These are phyloP conservation scores for Perccottus glenii DNA, from an alignment of 2,113 vertebrate species.

Conservation along the genomic window DNA sequence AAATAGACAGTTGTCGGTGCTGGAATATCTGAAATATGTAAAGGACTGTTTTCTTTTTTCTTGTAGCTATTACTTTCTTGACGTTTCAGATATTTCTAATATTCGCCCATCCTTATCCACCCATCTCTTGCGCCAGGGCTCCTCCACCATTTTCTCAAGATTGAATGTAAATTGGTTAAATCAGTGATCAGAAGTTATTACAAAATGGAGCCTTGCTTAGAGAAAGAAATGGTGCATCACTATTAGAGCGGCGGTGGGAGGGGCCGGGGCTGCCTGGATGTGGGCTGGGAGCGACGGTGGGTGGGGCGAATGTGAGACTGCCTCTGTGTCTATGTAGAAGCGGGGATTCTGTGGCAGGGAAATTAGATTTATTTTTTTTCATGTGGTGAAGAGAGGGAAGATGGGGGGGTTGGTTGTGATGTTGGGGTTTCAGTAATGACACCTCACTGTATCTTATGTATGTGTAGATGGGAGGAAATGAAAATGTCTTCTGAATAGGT, in stretches of 20 bases:
- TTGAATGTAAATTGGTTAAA: conserved; percentile 80
- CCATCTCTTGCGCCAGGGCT: conserved; percentile 61
- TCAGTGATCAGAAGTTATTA: conserved; percentile 83
- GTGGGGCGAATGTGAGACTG: conserved; percentile 41
- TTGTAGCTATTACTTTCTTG: conserved; percentile 30
- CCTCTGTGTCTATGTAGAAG: conserved; percentile 29
- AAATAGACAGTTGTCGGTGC: no score
- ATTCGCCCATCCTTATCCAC: conserved; percentile 13
- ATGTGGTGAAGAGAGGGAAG: conserved; percentile 59
- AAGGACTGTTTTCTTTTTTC: neutral
- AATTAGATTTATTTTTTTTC: conserved; percentile 82
- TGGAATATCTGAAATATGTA: conserved; percentile 19
- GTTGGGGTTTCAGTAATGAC: conserved; percentile 64
- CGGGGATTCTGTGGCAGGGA: conserved; percentile 72
- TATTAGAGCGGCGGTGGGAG: conserved; percentile 64
- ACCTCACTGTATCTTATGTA: conserved; percentile 70
- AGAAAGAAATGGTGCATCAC: conserved; percentile 76
- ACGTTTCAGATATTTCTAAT: conserved; percentile 66
- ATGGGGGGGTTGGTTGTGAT: conserved; percentile 38
- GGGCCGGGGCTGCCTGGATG: conserved; percentile 62
- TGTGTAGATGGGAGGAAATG: conserved; percentile 67
- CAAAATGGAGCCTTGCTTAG: conserved; percentile 79
- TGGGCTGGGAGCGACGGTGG: conserved; percentile 49
- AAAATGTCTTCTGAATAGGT: conserved; percentile 71
- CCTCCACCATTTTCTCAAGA: conserved; percentile 78